Evolutionary conservation across 92 coral and sea anemone genomes (phyloP), one percentile per base, ranked within the genome.

Genomic region (Actinernus sp.): DNA sequence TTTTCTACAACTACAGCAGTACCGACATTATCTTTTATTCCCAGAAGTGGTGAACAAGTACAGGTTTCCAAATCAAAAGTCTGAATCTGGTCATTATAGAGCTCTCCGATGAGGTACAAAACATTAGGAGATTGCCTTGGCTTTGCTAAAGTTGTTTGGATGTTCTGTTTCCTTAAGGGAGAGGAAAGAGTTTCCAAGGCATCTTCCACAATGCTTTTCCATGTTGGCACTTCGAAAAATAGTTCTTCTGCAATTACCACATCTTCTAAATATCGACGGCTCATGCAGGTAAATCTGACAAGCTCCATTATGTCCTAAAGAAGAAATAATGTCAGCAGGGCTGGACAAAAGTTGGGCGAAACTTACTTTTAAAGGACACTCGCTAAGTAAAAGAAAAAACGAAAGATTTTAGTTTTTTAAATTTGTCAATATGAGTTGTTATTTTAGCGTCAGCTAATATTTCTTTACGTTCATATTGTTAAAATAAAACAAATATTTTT

Each of bases 71-170:
- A 52, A 37, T 88, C 82, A 31, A 84, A 88, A 20, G 76, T 73
- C 23, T 88, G 90, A 55, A 88, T 74, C 19, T 82, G 68, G 18
- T 61, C 29, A 36, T 80, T 70, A 31, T 83, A 78, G 13, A 81
- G 60, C 50, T 88, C 91, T 0, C 91, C 87, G 32, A 88, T 78
- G 47, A 88, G 71, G 45, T 88, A 88, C 31, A 88, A 67, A 1
- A 79, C 91, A 30, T 72, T 73, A 13, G 96, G 96, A 4, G 96
- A 76, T 55, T 84, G 81, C 25, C 88, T 72, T 22, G 81, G 68
- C 3, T 54, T 81, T n/a, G 55, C 81, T 23, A 31, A 14, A 3
- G 9, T 18, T 31, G 72, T 19, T 65, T 47, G 8, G 55, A 29
- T 20, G 21, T 51, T 62, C 58, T 76, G 60, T 46, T 18, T 55